Base-by-base conservation (phyloP, 2,888 invertebrate species). In the Cantharis nigra region DNA sequence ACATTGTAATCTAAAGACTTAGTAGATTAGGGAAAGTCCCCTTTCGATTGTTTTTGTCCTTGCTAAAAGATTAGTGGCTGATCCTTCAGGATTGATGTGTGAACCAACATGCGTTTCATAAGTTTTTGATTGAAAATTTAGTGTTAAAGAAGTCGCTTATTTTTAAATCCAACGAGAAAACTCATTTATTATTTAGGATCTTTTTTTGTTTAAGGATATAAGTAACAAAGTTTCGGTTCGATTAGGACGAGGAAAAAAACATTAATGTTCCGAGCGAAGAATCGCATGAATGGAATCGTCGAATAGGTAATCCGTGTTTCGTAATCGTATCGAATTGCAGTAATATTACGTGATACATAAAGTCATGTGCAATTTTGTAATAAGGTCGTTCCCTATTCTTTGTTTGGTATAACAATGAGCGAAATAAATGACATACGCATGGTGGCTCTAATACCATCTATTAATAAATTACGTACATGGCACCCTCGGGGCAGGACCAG, bases 401-500 rank as follows among this genome's bases (percentile, higher is more conserved):
- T 87, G 86, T 86, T 82, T 82, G 78, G 71, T 80, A 79, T 74
- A 83, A 84, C 83, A 83, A 84, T 84, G 83, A 83, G 81, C 81
- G 85, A 85, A 87, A 87, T 86, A 87, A 87, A 87, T 86, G 87
- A 87, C 86, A 85, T 83, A 84, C 85, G 85, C 83, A 84, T 81
- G 83, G 82, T 84, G 85, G 82, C 80, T 85, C 87, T 87, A 87
- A 87, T 87, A 85, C 86, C 86, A 84, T 85, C 87, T 87, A 87
- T 88, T 88, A 88, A 89, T 89, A 89, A 89, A 89, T 89, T 87
- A 88, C 87, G 85, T 84, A 85, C 85, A 87, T 86, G 86, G 86
- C 87, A 87, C 88, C 87, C 88, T 83, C 82, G 85, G 86, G 78
- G 78, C 78, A 76, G 79, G 79, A 82, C 84, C 85, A 86, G 84